Base-by-base conservation (phyloP, 2,888 invertebrate species). In the Calliphora vomitoria region DNA sequence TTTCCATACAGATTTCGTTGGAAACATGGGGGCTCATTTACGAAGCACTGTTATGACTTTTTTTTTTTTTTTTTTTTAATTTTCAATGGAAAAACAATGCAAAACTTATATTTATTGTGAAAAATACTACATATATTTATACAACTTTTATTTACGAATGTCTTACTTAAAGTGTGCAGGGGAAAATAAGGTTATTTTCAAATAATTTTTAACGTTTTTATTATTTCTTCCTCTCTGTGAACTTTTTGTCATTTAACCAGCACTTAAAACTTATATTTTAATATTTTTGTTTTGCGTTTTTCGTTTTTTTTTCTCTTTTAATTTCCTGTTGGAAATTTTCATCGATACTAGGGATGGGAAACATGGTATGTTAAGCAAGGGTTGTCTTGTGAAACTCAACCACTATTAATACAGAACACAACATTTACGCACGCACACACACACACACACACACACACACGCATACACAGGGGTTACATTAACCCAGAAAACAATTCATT, bases 321-420 rank as follows among this genome's bases (percentile, higher is more conserved):
- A 71, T 55, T 84, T 84, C 64, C 62, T 83, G 69, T 76, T 71
- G 44, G 62, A 78, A 84, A 71, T 78, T 71, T 78, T 71, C 25
- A 38, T 83, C 6, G 1, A 13, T 55, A 69, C 38, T 50, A 41
- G 53, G 64, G 71, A 55, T 78, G 71, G 55, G 78, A 47, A 58
- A 38, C 64, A 66, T 71, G 20, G 20, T 66, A 78, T n/a, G 47
- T 78, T 38, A 47, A 71, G 78, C 53, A 78, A 78, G 83, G 78
- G 83, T 72, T 84, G 83, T 25, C 75, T 66, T 75, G 35, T 62
- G 18, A 69, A 76, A 71, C 76, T 62, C 41, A 83, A 76, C 83
- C 83, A 84, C 83, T 55, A 53, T 55, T 69, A 71, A 60, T 55
- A 50, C 38, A 60, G 25, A 53, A 71, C 8, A 62, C 3, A 69